Evolutionary conservation across 2,888 invertebrate genomes (phyloP), one percentile per base, ranked within the genome.

Genomic region (Conops quadrifasciatus): DNA sequence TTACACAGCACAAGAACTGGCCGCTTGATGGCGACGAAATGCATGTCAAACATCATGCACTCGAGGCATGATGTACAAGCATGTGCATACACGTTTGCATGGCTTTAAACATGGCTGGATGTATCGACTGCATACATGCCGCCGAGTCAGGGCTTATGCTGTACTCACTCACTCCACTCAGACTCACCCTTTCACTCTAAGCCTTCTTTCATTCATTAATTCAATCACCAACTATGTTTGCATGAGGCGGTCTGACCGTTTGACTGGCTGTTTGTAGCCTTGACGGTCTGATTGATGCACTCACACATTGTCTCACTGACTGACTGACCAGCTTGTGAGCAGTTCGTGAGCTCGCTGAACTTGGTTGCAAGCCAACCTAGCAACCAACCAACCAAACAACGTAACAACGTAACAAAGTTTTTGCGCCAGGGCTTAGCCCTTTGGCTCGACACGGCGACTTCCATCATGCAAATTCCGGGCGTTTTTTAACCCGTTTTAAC

Each of bases 1-100:
- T 45, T 7, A 28, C 59, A 59, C 16, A 59, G 28, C 28, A 24
- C 59, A 59, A 59, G n/a, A 21, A 64, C 49, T 24, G 2, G 13
- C 47, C 45, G 30, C 43, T 36, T 19, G 60, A 60, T 19, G 9
- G 16, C 24, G 5, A 15, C 63, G 47, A 21, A 47, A 63, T 63
- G 45, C 21, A 63, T 63, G 63, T 43, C 63, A 63, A 45, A 24
- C 58, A 28, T 26, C 24, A 24, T 13, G 5, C 36, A 36, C 36
- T 36, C 36, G 9, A 36, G n/a, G 49, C n/a, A 15, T 5, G 49
- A 53, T 13, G 19, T 53, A 13, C 53, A 21, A 21, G 13, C 53
- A 16, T n/a, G n/a, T n/a, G n/a, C n/a, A n/a, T n/a, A n/a, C n/a
- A n/a, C n/a, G n/a, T n/a, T n/a, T n/a, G n/a, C n/a, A n/a, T n/a